These are phyloP conservation scores for Phenacoccus solenopsis DNA, from an alignment of 1,140 invertebrate species.

Conservation along the genomic window DNA sequence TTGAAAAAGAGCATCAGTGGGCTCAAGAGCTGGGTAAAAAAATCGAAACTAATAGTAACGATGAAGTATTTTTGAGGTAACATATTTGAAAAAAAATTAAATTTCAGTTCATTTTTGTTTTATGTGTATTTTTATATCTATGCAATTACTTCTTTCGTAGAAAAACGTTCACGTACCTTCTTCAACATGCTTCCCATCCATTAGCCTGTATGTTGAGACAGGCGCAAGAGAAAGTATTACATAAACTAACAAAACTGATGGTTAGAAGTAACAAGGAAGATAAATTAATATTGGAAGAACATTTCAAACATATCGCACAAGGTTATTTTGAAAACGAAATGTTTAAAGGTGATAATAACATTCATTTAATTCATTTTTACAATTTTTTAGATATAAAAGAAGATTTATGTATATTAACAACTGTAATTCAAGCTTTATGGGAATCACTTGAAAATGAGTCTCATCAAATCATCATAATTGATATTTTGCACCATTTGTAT, in stretches of 20 bases:
- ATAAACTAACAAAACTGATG: background rate
- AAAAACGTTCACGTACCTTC: background rate
- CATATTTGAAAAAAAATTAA: too few relatives aligned
- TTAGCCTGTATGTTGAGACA: background rate
- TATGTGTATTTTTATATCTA: background rate
- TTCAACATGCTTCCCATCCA: background rate
- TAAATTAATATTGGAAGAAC: background rate
- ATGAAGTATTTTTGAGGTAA: background rate
- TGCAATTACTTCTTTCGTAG: background rate
- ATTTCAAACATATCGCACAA: constrained; percentile 5
- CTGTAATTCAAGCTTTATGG: background rate
- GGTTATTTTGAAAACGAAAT: background rate
- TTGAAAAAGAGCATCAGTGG: background rate
- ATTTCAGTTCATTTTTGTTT: too few relatives aligned
- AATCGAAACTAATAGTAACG: background rate
- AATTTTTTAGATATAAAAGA: background rate
- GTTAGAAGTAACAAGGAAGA: background rate
- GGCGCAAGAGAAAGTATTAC: background rate
- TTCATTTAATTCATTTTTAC: background rate
- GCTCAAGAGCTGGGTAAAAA: background rate
- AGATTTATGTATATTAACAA: background rate
- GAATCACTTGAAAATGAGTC: background rate
- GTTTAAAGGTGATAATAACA: too few relatives aligned
- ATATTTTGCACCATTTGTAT: constrained; percentile 6
- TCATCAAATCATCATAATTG: background rate